These are phyloP conservation scores for Channallabes apus DNA, from an alignment of 2,797 vertebrate species.

Conservation along the genomic window DNA sequence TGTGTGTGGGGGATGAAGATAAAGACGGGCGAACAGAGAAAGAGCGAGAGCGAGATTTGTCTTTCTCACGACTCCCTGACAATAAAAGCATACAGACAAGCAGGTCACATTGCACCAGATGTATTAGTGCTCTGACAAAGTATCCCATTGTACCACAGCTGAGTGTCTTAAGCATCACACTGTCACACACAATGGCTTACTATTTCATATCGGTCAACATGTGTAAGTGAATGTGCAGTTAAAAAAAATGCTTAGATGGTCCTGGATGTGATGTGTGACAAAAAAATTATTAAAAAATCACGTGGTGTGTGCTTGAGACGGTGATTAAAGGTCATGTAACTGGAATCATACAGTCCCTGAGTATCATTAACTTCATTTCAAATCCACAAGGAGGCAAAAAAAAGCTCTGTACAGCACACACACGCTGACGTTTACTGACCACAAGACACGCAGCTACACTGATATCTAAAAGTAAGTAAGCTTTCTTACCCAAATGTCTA, in stretches of 20 bases:
- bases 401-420: background rate
- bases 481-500: background rate
- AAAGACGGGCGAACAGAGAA: constrained; percentile 1
- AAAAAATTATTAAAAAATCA: background rate
- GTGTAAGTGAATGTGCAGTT: background rate
- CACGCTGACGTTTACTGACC: background rate
- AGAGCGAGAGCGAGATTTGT: constrained; percentile 7
- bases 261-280: background rate
- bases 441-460: background rate
- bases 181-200: constrained; percentile 9
- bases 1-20: background rate
- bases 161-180: constrained; percentile 8
- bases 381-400: constrained; percentile 36
- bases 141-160: constrained; percentile 31
- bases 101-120: constrained; percentile 62
- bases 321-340: background rate
- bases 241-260: background rate
- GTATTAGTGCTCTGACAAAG: constrained; percentile 37
- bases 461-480: background rate
- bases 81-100: constrained; percentile 73
- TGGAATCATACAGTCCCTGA: background rate
- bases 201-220: background rate
- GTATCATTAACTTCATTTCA: background rate
- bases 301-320: background rate
- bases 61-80: constrained; percentile 60